Conservation (phyloP, 2,797 vertebrate species). For the Menidia menidia region DNA sequence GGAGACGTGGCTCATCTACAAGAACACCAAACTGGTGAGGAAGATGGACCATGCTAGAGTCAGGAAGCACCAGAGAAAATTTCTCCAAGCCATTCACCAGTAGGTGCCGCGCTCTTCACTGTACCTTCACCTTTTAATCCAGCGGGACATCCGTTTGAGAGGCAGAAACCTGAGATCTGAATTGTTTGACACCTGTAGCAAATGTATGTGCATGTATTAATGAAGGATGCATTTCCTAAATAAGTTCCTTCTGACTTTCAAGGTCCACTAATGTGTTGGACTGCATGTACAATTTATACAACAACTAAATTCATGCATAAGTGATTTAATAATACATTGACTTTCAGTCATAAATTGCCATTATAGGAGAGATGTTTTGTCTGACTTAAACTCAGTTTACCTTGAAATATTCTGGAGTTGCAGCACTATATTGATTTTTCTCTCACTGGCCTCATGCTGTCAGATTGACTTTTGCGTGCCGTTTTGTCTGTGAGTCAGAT, state of each 20-base stretch:
- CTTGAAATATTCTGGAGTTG: slow-evolving; percentile 36
- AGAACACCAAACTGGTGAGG: slow-evolving; percentile 98
- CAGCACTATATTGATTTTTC: slow-evolving; percentile 49
- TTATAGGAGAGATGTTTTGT: slow-evolving; percentile 16
- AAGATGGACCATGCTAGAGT: slow-evolving; percentile 99
- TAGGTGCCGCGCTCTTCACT: slow-evolving; percentile 83
- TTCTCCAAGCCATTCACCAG: slow-evolving; percentile 99
- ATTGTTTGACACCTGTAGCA: slow-evolving; percentile 91
- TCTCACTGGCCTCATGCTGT: slow-evolving; percentile 45
- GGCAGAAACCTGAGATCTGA: slow-evolving; percentile 80
- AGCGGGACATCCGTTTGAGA: slow-evolving; percentile 31
- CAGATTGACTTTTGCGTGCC: slow-evolving; percentile 43
- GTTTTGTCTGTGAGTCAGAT: slow-evolving; percentile 55
- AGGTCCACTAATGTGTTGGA: slow-evolving; percentile 29
- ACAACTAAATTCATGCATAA: slow-evolving; percentile 10
- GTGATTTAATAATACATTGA: background rate
- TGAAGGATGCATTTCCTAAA: slow-evolving; percentile 7
- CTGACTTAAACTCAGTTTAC: slow-evolving; percentile 25
- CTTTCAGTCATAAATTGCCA: slow-evolving; percentile 7
- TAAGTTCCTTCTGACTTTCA: slow-evolving; percentile 32
- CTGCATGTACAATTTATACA: slow-evolving; percentile 19
- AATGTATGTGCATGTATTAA: slow-evolving; percentile 41
- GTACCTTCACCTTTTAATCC: slow-evolving; percentile 1
- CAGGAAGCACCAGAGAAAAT: slow-evolving; percentile 99
- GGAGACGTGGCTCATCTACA: slow-evolving; percentile 99